These are phyloP conservation scores for Ornithoptera alexandrae DNA, from an alignment of 2,888 invertebrate species.

Conservation along the genomic window DNA sequence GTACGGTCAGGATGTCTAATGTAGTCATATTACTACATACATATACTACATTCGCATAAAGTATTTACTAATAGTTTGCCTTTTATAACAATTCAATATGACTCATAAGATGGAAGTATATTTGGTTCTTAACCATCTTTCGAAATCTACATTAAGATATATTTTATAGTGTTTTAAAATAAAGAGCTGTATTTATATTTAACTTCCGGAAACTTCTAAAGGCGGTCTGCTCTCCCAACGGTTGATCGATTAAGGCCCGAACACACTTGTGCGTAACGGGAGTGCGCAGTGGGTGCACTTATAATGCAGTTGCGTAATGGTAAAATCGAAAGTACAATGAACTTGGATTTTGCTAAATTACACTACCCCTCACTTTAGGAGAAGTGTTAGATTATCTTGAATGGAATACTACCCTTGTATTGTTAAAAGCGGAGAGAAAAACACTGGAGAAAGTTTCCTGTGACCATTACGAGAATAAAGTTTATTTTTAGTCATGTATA, in stretches of 20 bases:
- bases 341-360: slow-evolving; percentile 6
- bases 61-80: no score
- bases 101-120: no score
- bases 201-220: slow-evolving; percentile 45
- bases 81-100: no score
- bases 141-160: neutral
- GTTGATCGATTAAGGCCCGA: slow-evolving; percentile 31
- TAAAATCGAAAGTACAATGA: slow-evolving; percentile 13
- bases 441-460: neutral
- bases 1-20: no score
- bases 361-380: no score
- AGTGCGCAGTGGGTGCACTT: slow-evolving; percentile 18
- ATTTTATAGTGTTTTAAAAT: neutral
- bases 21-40: no score
- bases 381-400: neutral
- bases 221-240: slow-evolving; percentile 45
- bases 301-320: slow-evolving; percentile 16
- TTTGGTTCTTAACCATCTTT: neutral
- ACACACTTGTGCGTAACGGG: slow-evolving; percentile 23
- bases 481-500: no score
- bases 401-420: neutral
- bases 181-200: slow-evolving; percentile 29
- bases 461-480: no score
- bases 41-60: no score
- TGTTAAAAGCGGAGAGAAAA: neutral